phyloP scores from a whole-genome alignment of 2,888 invertebrate genomes.

The Dendrolimus pini region DNA sequence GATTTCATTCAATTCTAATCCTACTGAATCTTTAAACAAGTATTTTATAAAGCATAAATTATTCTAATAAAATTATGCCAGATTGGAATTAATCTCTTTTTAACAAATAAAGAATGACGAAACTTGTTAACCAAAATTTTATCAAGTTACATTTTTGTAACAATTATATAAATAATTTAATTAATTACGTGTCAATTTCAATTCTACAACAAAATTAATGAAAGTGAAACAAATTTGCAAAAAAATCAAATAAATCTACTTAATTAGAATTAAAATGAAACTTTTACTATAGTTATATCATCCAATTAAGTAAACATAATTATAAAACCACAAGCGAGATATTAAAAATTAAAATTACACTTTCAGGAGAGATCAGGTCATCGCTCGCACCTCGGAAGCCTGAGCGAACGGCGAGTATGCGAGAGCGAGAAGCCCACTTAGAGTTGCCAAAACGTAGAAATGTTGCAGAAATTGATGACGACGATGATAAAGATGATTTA shows the following conservation, averaged over 20 bases:
- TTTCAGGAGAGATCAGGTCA: slow-evolving; percentile 87
- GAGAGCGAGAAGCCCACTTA: slow-evolving; percentile 83
- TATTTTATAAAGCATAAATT: too few relatives aligned
- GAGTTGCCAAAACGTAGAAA: slow-evolving; percentile 72
- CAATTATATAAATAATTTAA: not conserved
- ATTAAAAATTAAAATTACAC: slow-evolving; percentile 6
- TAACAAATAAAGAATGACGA: too few relatives aligned
- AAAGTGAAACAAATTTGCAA: not conserved
- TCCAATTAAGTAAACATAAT: not conserved
- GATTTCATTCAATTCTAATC: not conserved
- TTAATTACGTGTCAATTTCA: not conserved
- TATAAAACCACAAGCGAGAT: not conserved
- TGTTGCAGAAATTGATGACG: slow-evolving; percentile 62
- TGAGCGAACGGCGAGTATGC: slow-evolving; percentile 90
- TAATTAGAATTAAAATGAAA: not conserved
- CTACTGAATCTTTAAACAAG: not conserved
- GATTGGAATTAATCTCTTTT: too few relatives aligned
- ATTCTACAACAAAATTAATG: not conserved
- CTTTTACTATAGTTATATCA: not conserved
- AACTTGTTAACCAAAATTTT: too few relatives aligned
- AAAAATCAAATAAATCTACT: not conserved
- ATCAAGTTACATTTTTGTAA: not conserved
- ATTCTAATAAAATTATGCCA: too few relatives aligned
- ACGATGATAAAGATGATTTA: slow-evolving; percentile 72
- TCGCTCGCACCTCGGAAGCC: slow-evolving; percentile 89